Conservation (phyloP, 2,113 vertebrate species). For the Xyrauchen texanus region DNA sequence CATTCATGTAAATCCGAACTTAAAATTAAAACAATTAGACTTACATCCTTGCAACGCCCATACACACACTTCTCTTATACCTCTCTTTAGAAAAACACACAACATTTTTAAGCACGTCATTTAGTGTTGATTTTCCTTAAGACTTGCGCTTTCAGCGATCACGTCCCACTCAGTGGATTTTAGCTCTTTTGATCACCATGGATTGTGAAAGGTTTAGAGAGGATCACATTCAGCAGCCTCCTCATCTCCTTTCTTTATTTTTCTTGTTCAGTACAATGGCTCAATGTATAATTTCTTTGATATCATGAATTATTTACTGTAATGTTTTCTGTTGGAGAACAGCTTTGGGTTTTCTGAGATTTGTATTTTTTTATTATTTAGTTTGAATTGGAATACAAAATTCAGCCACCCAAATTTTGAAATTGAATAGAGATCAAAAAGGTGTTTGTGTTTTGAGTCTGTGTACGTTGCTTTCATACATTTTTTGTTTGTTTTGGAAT, state of each 20-base stretch:
- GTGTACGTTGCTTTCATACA: too few species aligned
- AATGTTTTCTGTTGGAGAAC: background rate
- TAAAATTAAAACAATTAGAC: too few species aligned
- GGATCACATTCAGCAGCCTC: background rate
- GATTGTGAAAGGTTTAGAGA: background rate
- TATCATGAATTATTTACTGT: slow-evolving; percentile 13
- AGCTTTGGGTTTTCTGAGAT: background rate
- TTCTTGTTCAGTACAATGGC: background rate
- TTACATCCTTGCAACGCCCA: too few species aligned
- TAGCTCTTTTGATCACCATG: background rate
- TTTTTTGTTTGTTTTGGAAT: too few species aligned
- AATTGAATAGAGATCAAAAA: too few species aligned
- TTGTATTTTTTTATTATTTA: too few species aligned
- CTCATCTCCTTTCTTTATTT: slow-evolving; percentile 13
- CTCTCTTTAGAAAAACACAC: too few species aligned
- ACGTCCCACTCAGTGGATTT: background rate
- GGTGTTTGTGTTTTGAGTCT: too few species aligned
- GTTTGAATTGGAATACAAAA: too few species aligned
- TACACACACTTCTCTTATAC: too few species aligned
- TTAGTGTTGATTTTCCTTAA: background rate
- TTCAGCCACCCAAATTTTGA: too few species aligned
- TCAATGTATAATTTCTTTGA: background rate
- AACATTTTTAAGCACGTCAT: background rate
- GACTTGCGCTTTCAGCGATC: background rate
- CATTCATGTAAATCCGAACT: too few species aligned